A percentile compares a stretch with the other conserved stretches of the same genome.
Evolutionary conservation across 1,140 invertebrate genomes (phyloP).

Genomic region (Bombus soroeensis): DNA sequence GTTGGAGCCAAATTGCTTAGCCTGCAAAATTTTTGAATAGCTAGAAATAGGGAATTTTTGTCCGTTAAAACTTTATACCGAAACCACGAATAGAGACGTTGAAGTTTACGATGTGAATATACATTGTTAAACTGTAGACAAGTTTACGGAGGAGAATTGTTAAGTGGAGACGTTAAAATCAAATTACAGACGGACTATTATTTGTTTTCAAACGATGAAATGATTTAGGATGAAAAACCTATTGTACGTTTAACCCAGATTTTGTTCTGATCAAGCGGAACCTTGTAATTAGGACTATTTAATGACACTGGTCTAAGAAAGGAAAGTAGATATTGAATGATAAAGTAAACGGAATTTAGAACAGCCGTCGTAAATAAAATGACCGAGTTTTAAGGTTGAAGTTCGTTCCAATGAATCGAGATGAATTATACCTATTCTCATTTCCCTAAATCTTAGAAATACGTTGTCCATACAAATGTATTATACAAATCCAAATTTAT

Average conservation of each 20-base stretch:
- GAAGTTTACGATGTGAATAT: fast-evolving
- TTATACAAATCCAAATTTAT: too few relatives aligned
- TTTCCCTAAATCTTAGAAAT: too few relatives aligned
- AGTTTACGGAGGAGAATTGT: too few relatives aligned
- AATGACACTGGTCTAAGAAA: neutral
- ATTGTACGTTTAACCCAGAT: fast-evolving
- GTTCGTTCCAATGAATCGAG: neutral
- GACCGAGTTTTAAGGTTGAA: too few relatives aligned
- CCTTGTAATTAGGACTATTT: neutral
- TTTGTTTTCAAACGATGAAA: neutral
- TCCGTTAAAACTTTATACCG: too few relatives aligned
- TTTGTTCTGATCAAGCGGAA: neutral
- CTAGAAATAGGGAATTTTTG: neutral
- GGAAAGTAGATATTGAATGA: too few relatives aligned
- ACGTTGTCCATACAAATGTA: too few relatives aligned
- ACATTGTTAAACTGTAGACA: too few relatives aligned
- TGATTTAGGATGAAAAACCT: neutral
- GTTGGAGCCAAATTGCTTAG: neutral
- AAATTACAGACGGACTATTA: neutral
- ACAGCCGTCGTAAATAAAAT: too few relatives aligned
- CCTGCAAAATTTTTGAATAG: neutral
- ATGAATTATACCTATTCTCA: too few relatives aligned
- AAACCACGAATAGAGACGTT: fast-evolving
- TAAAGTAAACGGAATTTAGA: too few relatives aligned
- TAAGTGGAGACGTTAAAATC: neutral